Evolutionary conservation across 2,113 vertebrate genomes (phyloP), one percentile per base, ranked within the genome.

Genomic region (Orcinus orca): DNA sequence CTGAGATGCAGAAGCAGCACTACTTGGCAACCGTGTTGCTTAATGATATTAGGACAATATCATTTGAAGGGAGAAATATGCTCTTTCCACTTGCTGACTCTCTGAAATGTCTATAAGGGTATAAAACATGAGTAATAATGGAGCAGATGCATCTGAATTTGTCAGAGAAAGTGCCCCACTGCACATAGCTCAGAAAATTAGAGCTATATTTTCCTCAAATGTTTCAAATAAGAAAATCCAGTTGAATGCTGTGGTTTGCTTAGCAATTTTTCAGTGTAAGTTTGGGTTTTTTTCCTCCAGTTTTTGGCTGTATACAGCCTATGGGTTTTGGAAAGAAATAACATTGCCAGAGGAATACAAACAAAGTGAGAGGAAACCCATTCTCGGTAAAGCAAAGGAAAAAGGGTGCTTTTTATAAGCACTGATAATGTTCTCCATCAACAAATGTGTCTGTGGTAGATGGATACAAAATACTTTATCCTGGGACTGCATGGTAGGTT

Each of bases 21-120:
- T 90, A 73, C 13, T 77, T 87, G 50, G 12, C 36, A 81, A 77
- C 5, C 4, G 6, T 58, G 3, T 67, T 88, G 70, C 70, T 55
- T 53, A 83, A 82, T 87, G 73, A 63, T 82, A 85, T 81, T 55
- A 93, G 47, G 6, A 79, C 44, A 74, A 85, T 83, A 44, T 73
- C 87, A 73, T 87, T 85, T 83, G 80, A 70, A 90, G 73, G 58
- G 50, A 97, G 23, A 98, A 65, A 79, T 31, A 71, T 23, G 94
- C 93, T 55, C 33, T 33, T 90, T 94, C 23, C 17, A 76, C 21
- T 95, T 95, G 53, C 80, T 93, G 58, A 92, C 23, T 84, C 25
- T 95, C 68, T 36, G 10, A 87, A 77, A n/a, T 58, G 25, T 74
- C 53, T 88, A 26, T 71, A 53, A 25, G 21, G 4, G 12, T 58